A percentile compares a stretch with the other conserved stretches of the same genome.
Evolutionary conservation across 2,113 vertebrate species (phyloP).

Genomic region (Bubo bubo): DNA sequence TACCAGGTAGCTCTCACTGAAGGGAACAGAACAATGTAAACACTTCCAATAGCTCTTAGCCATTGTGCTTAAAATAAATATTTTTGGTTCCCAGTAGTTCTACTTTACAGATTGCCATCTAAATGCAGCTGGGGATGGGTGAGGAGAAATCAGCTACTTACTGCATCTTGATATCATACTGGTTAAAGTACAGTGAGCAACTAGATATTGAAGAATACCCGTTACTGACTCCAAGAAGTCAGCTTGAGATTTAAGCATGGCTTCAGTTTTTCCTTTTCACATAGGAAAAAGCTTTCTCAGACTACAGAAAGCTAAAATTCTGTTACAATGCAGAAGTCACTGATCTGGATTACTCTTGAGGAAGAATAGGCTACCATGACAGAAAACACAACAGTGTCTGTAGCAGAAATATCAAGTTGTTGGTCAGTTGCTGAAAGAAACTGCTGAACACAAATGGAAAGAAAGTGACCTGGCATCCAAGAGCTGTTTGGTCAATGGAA

Average conservation of each 20-base stretch:
- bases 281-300: not conserved
- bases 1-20: not conserved
- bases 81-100: not conserved
- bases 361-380: not conserved
- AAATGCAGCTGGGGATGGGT: not conserved
- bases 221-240: not conserved
- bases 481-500: not conserved
- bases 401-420: not conserved
- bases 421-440: not conserved
- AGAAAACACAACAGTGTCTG: not conserved
- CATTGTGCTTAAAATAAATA: not conserved
- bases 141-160: not conserved
- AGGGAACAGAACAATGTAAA: not conserved
- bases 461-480: not conserved
- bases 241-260: not conserved
- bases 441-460: not conserved
- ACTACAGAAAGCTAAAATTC: not conserved
- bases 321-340: not conserved
- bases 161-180: not conserved
- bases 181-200: not conserved
- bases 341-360: not conserved
- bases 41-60: not conserved
- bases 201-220: not conserved
- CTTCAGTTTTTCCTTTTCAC: not conserved
- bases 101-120: not conserved